A percentile compares a stretch with the other conserved stretches of the same genome.
These are phyloP conservation scores for Plemyria rubiginata DNA, from an alignment of 2,888 invertebrate species.

Conservation along the genomic window DNA sequence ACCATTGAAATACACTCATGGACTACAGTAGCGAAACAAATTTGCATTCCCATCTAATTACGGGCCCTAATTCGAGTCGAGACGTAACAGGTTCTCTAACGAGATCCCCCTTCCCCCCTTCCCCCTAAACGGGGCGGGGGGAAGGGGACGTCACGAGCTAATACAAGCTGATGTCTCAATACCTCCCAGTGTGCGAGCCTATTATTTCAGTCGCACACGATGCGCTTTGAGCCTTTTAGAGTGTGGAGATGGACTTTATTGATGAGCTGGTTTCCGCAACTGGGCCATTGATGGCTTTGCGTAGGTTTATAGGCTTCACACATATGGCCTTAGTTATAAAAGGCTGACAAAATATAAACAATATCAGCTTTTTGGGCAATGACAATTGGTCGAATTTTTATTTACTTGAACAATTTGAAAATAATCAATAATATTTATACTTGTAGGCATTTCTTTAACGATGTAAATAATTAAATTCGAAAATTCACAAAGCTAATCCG, in stretches of 20 bases:
- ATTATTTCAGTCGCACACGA: conserved; percentile 84
- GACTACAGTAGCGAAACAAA: conserved; percentile 36
- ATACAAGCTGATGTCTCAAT: conserved; percentile 84
- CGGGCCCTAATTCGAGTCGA: conserved; percentile 43
- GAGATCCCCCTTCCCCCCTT: conserved; percentile 22
- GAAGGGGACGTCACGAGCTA: conserved; percentile 52
- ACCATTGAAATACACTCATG: conserved; percentile 10
- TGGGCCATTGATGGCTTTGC: too few species aligned
- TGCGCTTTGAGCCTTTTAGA: conserved; percentile 50
- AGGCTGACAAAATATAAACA: too few species aligned
- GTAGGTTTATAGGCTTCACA: too few species aligned
- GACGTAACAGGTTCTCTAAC: conserved; percentile 48
- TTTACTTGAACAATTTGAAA: too few species aligned
- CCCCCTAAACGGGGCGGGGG: conserved; percentile 10
- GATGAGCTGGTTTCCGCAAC: neutral
- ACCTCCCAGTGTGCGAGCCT: conserved; percentile 83
- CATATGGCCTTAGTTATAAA: too few species aligned
- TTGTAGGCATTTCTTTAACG: too few species aligned
- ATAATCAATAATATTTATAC: too few species aligned
- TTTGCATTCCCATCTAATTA: conserved; percentile 51
- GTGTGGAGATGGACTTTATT: conserved; percentile 56
- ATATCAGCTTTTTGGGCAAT: too few species aligned
- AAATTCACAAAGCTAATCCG: too few species aligned
- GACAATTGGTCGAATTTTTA: too few species aligned
- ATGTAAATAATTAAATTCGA: too few species aligned